phyloP scores from a whole-genome alignment of 2,888 invertebrate genomes.

The Hemaris fuciformis region DNA sequence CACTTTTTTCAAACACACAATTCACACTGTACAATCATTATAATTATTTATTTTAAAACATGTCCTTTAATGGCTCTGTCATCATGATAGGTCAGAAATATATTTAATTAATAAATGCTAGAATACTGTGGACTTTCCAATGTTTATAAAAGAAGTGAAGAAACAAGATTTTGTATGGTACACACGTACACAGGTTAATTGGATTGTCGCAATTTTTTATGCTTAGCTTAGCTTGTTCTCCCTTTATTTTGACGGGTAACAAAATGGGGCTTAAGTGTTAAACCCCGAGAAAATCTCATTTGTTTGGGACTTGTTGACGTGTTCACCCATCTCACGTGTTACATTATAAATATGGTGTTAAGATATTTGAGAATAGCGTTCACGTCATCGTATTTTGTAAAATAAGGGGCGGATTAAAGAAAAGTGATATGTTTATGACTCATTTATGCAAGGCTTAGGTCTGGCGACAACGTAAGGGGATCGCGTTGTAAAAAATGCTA shows the following conservation, averaged over 20 bases:
- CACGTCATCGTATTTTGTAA: not conserved
- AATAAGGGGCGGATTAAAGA: not conserved
- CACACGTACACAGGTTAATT: not conserved
- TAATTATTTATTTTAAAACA: no score
- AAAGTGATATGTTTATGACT: no score
- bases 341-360: not conserved
- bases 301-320: conserved; percentile 12
- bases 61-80: no score
- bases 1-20: no score
- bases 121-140: not conserved
- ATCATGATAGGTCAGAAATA: not conserved
- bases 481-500: no score
- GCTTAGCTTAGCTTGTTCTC: conserved; percentile 10
- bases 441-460: no score
- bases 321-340: conserved; percentile 9
- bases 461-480: no score
- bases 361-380: not conserved
- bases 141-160: not conserved
- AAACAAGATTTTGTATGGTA: not conserved
- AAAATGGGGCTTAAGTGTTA: conserved; percentile 12
- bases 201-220: conserved; percentile 9
- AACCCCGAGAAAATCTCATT: conserved; percentile 13
- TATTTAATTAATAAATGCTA: not conserved
- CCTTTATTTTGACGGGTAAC: conserved; percentile 12
- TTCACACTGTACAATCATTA: no score